Evolutionary conservation across 2,888 invertebrate genomes (phyloP), one percentile per base, ranked within the genome.

Genomic region (Agapetus fuscipes): DNA sequence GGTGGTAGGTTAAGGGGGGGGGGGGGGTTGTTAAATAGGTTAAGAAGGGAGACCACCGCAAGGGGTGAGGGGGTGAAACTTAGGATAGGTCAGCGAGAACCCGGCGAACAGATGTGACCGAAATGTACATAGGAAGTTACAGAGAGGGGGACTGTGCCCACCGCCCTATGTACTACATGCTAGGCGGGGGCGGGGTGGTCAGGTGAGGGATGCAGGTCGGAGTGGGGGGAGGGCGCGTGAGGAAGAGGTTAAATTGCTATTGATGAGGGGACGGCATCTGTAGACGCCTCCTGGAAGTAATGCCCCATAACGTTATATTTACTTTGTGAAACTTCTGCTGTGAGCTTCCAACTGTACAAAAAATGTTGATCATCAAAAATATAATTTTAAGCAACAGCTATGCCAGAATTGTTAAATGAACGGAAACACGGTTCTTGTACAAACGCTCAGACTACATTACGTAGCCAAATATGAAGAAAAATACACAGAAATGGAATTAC

Each of bases 61-160:
- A 9, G 20, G 20, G 20, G 20, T 9, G 20, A 32, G 31, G 41
- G 34, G 37, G 32, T 41, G 39, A 39, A 50, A 42, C 45, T 47
- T 47, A 50, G 50, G 48, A 46, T 50, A 48, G 49, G 48, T 48
- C 47, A 46, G 47, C 47, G 48, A 54, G 49, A 47, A 47, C 46
- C 54, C 56, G 56, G 53, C 34, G 43, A 43, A 53, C 55, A 58
- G 56, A 58, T 57, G 59, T 59, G 60, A 61, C 59, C 60, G 59
- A 59, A 59, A 58, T 60, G 58, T 56, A 60, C 58, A 60, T 57
- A 30, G 57, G 56, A 57, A 55, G 32, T 58, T 58, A 57, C 56
- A 59, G 56, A 56, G 56, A 56, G 55, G 56, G 52, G 53, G 50
- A 25, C 15, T 50, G 52, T 56, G 56, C 57, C 55, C 54, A 53